These are phyloP conservation scores for Venusia cambrica DNA, from an alignment of 2,888 invertebrate genomes.

Conservation along the genomic window DNA sequence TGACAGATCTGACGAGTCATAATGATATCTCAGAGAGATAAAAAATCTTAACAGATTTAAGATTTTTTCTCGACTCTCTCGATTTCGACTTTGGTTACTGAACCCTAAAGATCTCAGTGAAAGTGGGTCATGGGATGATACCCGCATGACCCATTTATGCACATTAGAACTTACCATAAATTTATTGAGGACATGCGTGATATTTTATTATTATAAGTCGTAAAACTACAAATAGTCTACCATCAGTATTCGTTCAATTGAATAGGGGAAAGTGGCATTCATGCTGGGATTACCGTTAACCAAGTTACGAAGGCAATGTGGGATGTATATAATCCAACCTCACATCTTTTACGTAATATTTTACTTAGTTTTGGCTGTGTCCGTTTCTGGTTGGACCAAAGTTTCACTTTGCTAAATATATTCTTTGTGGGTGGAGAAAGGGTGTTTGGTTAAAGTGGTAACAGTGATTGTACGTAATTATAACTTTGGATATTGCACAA, in stretches of 20 bases:
- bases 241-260: slow-evolving; percentile 13
- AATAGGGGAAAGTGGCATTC: slow-evolving; percentile 7
- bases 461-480: not conserved
- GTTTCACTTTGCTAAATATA: slow-evolving; percentile 34
- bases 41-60: too few species aligned
- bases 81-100: too few species aligned
- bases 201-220: slow-evolving; percentile 27
- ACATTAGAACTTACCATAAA: slow-evolving; percentile 32
- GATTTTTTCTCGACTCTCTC: too few species aligned
- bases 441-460: slow-evolving; percentile 16
- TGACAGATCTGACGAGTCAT: too few species aligned
- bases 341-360: slow-evolving; percentile 30
- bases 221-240: slow-evolving; percentile 23
- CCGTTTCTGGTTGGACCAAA: slow-evolving; percentile 26
- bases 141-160: slow-evolving; percentile 36
- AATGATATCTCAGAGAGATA: too few species aligned
- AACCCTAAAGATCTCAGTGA: slow-evolving; percentile 49
- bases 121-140: slow-evolving; percentile 53
- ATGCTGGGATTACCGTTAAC: slow-evolving; percentile 15
- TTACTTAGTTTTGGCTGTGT: slow-evolving; percentile 25
- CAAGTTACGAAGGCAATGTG: slow-evolving; percentile 11
- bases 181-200: slow-evolving; percentile 22
- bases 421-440: slow-evolving; percentile 27
- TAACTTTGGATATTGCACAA: too few species aligned
- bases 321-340: slow-evolving; percentile 21